Evolutionary conservation across 2,797 vertebrate genomes (phyloP), one percentile per base, ranked within the genome.

Genomic region (Centropyge bicolor): DNA sequence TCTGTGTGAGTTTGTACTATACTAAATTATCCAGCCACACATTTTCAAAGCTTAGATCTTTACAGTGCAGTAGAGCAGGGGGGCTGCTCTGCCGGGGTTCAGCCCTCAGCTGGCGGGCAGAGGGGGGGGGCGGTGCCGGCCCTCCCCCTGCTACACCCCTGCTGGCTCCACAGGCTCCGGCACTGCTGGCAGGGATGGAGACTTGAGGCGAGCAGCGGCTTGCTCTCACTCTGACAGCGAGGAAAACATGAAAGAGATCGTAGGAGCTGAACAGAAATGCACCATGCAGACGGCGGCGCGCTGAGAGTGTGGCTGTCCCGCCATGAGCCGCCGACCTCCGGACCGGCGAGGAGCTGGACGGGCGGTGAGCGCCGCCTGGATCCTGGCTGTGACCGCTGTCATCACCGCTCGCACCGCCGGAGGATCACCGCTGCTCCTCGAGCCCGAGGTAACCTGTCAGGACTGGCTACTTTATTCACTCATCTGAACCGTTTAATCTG

Each of bases 361-460:
- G 61, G 73, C 46, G 61, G 27, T 81, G 81, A 56, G 19, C 19
- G 38, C 70, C 1, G 22, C 52, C 55, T 92, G 90, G 89, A 38
- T 91, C 85, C 74, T 90, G 73, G 14, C 79, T 0, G 56, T 85
- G 35, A 48, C 14, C 8, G 27, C 68, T 7, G 72, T 92, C 76
- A 7, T 89, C 66, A 41, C 24, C 57, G 67, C 85, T 0, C 71
- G 4, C 19, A 1, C 68, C 0, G 57, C 73, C 31, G 51, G 17
- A 1, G 87, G 78, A 38, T 68, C 90, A 0, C 82, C 92, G 77
- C 81, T 83, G 80, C 8, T 22, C 12, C 35, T 68, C 60, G 84
- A 91, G 38, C 89, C 91, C 0, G 71, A 90, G 93, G 93, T 94
- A 87, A 38, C 1, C 56, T 38, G 10, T 38, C 35, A 36, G 27